Evolutionary conservation across 2,797 vertebrate genomes (phyloP).

Genomic region (Rhinichthys osculus): DNA sequence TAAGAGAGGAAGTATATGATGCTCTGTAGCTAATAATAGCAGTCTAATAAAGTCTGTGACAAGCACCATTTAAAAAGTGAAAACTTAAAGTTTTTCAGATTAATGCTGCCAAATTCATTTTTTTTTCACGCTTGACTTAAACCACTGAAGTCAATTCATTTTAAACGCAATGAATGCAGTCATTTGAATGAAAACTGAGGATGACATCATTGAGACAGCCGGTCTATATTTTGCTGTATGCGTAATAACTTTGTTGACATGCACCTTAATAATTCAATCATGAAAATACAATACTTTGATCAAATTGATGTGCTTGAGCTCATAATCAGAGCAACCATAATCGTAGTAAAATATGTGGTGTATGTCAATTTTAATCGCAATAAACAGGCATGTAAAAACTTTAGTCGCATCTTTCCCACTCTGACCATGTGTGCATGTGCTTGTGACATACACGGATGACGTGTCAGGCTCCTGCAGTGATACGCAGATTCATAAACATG

Average conservation of each 20-base stretch:
- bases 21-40: neutral
- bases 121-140: conserved; percentile 17
- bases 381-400: too few relatives aligned
- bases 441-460: neutral
- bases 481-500: neutral
- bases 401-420: too few relatives aligned
- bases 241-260: neutral
- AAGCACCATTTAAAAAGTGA: neutral
- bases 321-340: too few relatives aligned
- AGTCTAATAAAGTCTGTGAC: neutral
- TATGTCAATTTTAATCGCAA: too few relatives aligned
- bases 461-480: too few relatives aligned
- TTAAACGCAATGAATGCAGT: conserved; percentile 7
- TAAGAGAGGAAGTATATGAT: neutral
- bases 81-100: conserved; percentile 14
- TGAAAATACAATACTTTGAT: neutral
- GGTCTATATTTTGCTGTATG: neutral
- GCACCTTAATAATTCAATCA: neutral
- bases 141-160: conserved; percentile 15
- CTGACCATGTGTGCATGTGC: neutral
- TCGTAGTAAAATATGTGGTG: too few relatives aligned
- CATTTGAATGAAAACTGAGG: conserved; percentile 7
- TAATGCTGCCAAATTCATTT: neutral
- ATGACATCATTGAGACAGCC: neutral
- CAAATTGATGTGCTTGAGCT: too few relatives aligned